Evolutionary conservation across 2,113 vertebrate genomes (phyloP), one percentile per base, ranked within the genome.

Genomic region (Phyllostomus discolor): DNA sequence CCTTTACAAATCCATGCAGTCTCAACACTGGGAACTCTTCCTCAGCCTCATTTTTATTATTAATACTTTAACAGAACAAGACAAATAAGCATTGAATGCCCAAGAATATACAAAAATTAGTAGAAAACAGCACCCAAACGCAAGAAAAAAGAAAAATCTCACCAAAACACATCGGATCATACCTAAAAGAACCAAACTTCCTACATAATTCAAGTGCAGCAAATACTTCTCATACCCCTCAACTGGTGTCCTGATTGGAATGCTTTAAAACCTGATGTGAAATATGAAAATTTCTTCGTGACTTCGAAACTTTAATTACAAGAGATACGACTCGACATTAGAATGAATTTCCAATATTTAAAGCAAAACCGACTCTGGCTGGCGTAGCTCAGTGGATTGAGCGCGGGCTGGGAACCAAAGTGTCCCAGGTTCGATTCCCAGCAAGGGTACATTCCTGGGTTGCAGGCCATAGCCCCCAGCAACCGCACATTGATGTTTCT

Each of bases 31-130:
- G 11, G 10, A 84, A 93, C 78, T 85, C 59, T 76, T 94, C 17
- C 70, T 95, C 22, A 72, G 20, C 22, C 28, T 86, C 62, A 67
- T 94, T 95, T 90, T 75, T 88, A 88, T 91, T 83, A 59, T 64
- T 64, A 14, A 31, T 31, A 92, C 28, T 95, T 52, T 80, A 83
- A 89, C 33, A 84, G 50, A 94, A 96, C 38, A 80, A 33, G 11
- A 38, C 19, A 88, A 78, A 15, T n/a, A 91, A 41, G 24, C 59
- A 94, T 1, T 75, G 41, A 87, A 26, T 79, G 38, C 4, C 73
- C 76, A 57, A 26, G 22, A 90, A n/a, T 93, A 82, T 15, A 88
- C n/a, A 95, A 83, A 88, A 96, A 72, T 6, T 2, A 94, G 7
- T 82, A 31, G 93, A 26, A 81, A 20, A 50, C 10, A 72, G 76